These are phyloP conservation scores for Thera obeliscata DNA, from an alignment of 2,888 invertebrate genomes.

Conservation along the genomic window DNA sequence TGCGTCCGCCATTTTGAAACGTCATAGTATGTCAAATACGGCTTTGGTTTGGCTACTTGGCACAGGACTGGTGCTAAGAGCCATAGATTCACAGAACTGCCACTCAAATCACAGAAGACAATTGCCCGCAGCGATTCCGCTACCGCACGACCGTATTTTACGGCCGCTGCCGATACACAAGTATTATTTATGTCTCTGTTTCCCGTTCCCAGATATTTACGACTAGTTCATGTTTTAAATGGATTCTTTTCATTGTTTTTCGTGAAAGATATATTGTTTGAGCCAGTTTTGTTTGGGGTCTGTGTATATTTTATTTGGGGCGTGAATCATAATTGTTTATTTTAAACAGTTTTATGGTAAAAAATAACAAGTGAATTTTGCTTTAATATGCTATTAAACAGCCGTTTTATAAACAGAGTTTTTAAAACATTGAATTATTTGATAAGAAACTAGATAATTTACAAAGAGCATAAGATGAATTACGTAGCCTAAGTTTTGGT, in stretches of 20 bases:
- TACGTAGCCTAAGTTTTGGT: too few relatives aligned
- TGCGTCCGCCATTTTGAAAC: background rate
- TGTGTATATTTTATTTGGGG: background rate
- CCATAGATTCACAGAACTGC: slow-evolving; percentile 19
- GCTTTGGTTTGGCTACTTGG: background rate
- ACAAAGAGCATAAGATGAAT: too few relatives aligned
- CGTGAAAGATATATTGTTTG: slow-evolving; percentile 23
- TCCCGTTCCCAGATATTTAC: slow-evolving; percentile 53
- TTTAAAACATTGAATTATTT: too few relatives aligned
- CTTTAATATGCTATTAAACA: background rate
- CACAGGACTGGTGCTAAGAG: background rate
- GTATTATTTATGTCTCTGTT: slow-evolving; percentile 79
- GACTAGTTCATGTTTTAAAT: slow-evolving; percentile 41
- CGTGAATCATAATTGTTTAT: background rate
- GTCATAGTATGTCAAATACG: background rate
- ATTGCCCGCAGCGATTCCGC: slow-evolving; percentile 38
- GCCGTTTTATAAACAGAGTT: too few relatives aligned
- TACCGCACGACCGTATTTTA: slow-evolving; percentile 71
- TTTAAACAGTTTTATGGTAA: background rate
- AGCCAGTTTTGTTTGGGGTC: slow-evolving; percentile 13
- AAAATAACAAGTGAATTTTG: background rate
- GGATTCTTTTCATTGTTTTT: slow-evolving; percentile 34
- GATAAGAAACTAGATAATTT: too few relatives aligned
- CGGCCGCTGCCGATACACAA: slow-evolving; percentile 62
- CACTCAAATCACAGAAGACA: slow-evolving; percentile 33